phyloP scores from a whole-genome alignment of 2,113 vertebrate species.

The Equus quagga region DNA sequence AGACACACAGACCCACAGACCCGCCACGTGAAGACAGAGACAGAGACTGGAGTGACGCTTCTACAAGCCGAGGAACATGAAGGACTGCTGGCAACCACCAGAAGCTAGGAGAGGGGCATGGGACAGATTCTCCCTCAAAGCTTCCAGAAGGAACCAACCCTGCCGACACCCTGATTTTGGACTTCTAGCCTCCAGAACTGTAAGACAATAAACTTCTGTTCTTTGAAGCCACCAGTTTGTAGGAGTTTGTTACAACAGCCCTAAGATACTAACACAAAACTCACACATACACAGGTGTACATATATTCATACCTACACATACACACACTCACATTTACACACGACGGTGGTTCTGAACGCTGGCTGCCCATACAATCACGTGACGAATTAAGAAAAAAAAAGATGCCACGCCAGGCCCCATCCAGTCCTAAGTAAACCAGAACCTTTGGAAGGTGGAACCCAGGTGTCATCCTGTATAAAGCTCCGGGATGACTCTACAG shows the following conservation, averaged over 20 bases:
- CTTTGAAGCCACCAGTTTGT: neutral
- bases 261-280: neutral
- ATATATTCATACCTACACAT: too few species aligned
- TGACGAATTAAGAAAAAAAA: neutral
- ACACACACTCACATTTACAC: neutral
- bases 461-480: too few species aligned
- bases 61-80: neutral
- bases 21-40: neutral
- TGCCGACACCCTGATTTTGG: neutral
- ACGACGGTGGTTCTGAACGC: neutral
- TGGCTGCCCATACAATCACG: neutral
- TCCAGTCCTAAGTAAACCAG: neutral
- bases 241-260: neutral
- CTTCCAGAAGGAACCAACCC: neutral
- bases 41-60: neutral
- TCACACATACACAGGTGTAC: neutral
- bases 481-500: neutral
- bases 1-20: neutral
- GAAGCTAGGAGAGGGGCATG: fast-evolving
- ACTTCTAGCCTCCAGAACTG: neutral
- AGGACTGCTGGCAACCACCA: neutral
- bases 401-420: neutral
- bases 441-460: neutral
- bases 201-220: neutral
- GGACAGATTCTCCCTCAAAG: neutral